These are phyloP conservation scores for Dysmachus trigonus DNA, from an alignment of 2,888 invertebrate species.

Conservation along the genomic window DNA sequence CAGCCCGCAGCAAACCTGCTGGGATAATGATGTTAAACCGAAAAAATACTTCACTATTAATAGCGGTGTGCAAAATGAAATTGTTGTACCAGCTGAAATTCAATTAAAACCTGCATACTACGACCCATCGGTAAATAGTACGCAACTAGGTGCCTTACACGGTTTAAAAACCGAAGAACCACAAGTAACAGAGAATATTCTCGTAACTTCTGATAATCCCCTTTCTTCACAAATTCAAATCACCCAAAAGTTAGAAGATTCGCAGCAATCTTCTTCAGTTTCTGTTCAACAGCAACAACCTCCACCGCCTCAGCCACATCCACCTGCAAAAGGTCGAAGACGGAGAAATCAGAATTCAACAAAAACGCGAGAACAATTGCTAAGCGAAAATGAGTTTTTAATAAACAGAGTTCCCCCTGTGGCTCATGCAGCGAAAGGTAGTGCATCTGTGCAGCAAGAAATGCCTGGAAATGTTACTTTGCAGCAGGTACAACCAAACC, in stretches of 20 bases:
- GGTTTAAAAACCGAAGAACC: conserved; percentile 43
- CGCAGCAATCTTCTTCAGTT: not conserved
- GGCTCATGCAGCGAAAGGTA: conserved; percentile 71
- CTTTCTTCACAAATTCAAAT: conserved; percentile 40
- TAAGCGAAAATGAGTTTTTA: conserved; percentile 62
- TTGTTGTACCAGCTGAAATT: conserved; percentile 30
- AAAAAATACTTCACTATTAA: conserved; percentile 51
- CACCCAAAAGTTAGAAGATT: not conserved
- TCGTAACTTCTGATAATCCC: conserved; percentile 43
- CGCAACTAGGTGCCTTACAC: conserved; percentile 49
- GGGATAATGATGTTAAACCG: conserved; percentile 56
- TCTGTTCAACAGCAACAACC: conserved; percentile 57
- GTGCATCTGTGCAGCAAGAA: conserved; percentile 61
- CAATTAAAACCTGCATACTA: conserved; percentile 37
- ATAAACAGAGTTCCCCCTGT: conserved; percentile 76
- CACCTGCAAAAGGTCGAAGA: not conserved
- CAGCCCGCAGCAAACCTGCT: conserved; percentile 64
- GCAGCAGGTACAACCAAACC: not conserved
- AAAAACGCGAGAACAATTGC: conserved; percentile 42
- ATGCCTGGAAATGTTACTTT: not conserved
- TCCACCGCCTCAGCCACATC: conserved; percentile 58
- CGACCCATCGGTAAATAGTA: conserved; percentile 1
- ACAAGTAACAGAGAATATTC: conserved; percentile 42
- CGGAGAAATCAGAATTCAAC: conserved; percentile 43
- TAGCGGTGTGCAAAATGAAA: conserved; percentile 49